Evolutionary conservation across 1,140 invertebrate species (phyloP).

Genomic region (Aphis gossypii): DNA sequence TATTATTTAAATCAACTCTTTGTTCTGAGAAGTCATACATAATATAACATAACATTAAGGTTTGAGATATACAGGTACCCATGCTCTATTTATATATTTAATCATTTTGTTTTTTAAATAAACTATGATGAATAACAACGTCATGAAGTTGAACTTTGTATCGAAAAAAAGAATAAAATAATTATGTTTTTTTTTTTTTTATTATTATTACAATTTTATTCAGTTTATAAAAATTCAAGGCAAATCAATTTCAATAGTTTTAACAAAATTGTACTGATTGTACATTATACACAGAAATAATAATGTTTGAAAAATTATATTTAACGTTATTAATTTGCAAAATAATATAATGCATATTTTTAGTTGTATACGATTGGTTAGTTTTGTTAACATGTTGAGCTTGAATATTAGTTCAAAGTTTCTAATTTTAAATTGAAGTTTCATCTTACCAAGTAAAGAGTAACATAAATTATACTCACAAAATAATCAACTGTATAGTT

Average conservation of each 20-base stretch:
- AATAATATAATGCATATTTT: neutral
- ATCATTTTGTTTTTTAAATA: neutral
- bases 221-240: neutral
- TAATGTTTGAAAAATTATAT: too few species aligned
- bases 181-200: neutral
- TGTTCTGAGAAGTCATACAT: neutral
- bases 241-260: neutral
- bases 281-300: neutral
- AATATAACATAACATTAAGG: neutral
- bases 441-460: neutral
- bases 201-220: neutral
- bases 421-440: slow-evolving; percentile 3
- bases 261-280: neutral
- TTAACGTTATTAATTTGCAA: neutral
- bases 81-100: neutral
- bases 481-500: slow-evolving; percentile 30
- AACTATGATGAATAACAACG: neutral
- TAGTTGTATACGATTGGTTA: neutral
- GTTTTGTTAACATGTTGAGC: neutral
- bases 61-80: neutral
- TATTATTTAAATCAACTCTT: neutral
- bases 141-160: neutral
- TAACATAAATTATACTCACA: slow-evolving; percentile 21
- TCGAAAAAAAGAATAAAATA: neutral
- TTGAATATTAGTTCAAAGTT: slow-evolving; percentile 12